Conservation (phyloP, 2,888 invertebrate species). For the Lepeophtheirus nordmannii region DNA sequence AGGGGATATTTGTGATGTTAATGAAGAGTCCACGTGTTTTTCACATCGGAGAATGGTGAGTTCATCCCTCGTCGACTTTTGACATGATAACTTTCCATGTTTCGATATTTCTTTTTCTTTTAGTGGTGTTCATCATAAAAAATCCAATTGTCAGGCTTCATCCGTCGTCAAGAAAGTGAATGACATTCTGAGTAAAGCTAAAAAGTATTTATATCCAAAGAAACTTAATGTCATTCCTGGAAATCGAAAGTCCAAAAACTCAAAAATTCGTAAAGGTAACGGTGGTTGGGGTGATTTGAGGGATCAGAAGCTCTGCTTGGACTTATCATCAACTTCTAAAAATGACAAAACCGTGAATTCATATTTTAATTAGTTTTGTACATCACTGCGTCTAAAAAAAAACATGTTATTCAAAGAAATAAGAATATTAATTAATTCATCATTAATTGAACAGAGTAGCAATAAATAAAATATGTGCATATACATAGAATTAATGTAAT, state of each 20-base stretch:
- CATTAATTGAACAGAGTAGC: too few species aligned
- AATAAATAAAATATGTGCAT: too few species aligned
- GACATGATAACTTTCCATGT: constrained; percentile 12
- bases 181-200: constrained; percentile 34
- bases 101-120: constrained; percentile 27
- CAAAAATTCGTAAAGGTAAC: constrained; percentile 67
- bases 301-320: constrained; percentile 64
- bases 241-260: constrained; percentile 42
- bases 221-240: constrained; percentile 31
- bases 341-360: constrained; percentile 11
- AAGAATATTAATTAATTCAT: background rate
- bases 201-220: constrained; percentile 37
- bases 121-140: constrained; percentile 91
- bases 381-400: background rate
- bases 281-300: constrained; percentile 95
- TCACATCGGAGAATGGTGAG: constrained; percentile 96
- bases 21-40: constrained; percentile 86
- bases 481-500: too few species aligned
- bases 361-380: background rate
- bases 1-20: constrained; percentile 59
- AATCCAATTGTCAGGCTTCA: constrained; percentile 72
- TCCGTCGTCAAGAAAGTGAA: constrained; percentile 37
- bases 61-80: constrained; percentile 26
- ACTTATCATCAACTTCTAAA: constrained; percentile 41
- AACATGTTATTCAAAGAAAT: background rate